Percentiles rank a stretch among this genome's conserved stretches.
Evolutionary conservation across 2,113 vertebrate species (phyloP).

Genomic region (Fulica atra): DNA sequence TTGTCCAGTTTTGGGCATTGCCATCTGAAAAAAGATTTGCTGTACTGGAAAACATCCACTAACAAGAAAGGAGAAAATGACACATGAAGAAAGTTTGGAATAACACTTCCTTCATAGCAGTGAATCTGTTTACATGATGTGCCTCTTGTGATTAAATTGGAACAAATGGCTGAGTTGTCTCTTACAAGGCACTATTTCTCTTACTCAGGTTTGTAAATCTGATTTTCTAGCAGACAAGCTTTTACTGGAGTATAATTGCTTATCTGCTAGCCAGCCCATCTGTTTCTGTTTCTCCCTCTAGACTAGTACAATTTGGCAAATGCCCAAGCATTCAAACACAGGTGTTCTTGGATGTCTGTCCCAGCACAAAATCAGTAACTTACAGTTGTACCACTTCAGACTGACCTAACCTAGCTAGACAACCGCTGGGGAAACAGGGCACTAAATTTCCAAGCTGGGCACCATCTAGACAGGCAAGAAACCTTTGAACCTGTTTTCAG

Average conservation of each 20-base stretch:
- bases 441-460: neutral
- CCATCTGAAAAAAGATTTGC: neutral
- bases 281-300: neutral
- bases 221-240: constrained; percentile 13
- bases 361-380: neutral
- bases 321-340: neutral
- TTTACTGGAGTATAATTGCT: neutral
- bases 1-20: neutral
- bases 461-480: neutral
- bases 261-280: neutral
- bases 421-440: neutral
- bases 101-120: neutral
- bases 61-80: neutral
- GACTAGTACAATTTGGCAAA: neutral
- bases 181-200: neutral
- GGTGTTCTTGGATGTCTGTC: neutral
- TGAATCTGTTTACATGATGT: neutral
- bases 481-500: neutral
- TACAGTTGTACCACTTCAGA: neutral
- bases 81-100: neutral
- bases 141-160: neutral
- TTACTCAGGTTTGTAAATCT: neutral
- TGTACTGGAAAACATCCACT: neutral
- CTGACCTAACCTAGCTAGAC: neutral
- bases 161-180: neutral